phyloP scores from a whole-genome alignment of 2,888 invertebrate species.

The Atrina japonica region DNA sequence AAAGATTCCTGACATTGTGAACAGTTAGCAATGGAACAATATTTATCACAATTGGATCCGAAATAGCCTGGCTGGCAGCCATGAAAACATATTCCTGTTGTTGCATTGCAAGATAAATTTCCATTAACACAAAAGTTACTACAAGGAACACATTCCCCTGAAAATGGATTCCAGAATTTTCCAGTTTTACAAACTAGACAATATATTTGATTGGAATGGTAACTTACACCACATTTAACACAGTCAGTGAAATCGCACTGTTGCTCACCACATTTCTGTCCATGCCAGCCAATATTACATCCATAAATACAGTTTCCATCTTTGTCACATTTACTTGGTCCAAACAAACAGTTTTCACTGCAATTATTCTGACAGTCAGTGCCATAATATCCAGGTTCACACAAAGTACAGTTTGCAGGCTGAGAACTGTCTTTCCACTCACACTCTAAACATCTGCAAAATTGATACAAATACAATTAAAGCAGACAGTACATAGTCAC shows the following conservation, averaged over 20 bases:
- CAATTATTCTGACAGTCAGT: conserved; percentile 28
- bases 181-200: conserved; percentile 36
- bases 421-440: not conserved
- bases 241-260: conserved; percentile 49
- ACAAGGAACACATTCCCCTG: conserved; percentile 45
- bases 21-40: conserved; percentile 49
- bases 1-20: conserved; percentile 36
- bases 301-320: conserved; percentile 56
- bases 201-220: conserved; percentile 17
- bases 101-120: conserved; percentile 41
- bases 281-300: conserved; percentile 47
- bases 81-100: conserved; percentile 46
- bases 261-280: conserved; percentile 44
- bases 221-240: conserved; percentile 37
- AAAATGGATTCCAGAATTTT: conserved; percentile 43
- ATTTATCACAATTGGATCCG: conserved; percentile 49
- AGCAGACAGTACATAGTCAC: not conserved
- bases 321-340: conserved; percentile 42
- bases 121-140: conserved; percentile 46
- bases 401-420: conserved; percentile 21
- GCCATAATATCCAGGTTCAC: conserved; percentile 38
- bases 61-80: conserved; percentile 49
- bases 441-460: conserved; percentile 22
- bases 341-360: conserved; percentile 43
- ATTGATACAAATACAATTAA: not conserved